Conservation (phyloP, 2,113 vertebrate species). For the Pseudorhombus dupliciocellatus region DNA sequence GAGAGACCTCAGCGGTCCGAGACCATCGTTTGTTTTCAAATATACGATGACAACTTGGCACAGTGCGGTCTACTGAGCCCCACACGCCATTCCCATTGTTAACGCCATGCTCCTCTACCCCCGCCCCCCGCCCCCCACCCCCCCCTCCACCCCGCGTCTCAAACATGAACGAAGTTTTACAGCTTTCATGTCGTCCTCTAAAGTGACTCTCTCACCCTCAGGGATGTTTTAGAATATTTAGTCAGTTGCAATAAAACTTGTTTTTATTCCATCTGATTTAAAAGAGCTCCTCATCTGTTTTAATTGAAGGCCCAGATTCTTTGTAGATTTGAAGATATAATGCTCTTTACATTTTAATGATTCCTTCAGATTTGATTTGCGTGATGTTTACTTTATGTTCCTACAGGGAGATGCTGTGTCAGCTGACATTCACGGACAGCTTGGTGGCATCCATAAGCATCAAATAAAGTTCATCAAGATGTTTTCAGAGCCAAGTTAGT, state of each 20-base stretch:
- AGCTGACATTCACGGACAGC: neutral
- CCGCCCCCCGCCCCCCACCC: constrained; percentile 5
- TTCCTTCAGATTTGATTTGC: constrained; percentile 35
- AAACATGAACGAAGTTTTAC: constrained; percentile 48
- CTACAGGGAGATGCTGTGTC: constrained; percentile 15
- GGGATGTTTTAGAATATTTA: constrained; percentile 50
- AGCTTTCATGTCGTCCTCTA: constrained; percentile 56
- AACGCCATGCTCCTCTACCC: constrained; percentile 17
- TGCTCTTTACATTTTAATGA: constrained; percentile 46
- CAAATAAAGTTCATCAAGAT: neutral
- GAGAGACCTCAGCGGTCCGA: constrained; percentile 8
- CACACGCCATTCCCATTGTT: constrained; percentile 36
- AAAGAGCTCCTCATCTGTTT: constrained; percentile 41
- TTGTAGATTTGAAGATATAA: constrained; percentile 51
- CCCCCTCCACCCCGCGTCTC: neutral
- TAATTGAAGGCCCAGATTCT: constrained; percentile 42
- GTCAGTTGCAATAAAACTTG: constrained; percentile 47
- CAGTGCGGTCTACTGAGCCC: constrained; percentile 13
- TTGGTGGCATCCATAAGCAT: constrained; percentile 10
- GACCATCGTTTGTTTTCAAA: constrained; percentile 35
- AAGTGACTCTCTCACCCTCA: constrained; percentile 35
- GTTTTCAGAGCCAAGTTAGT: neutral
- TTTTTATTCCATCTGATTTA: constrained; percentile 20
- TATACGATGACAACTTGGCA: constrained; percentile 37
- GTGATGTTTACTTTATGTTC: constrained; percentile 13